Evolutionary conservation across 2,797 vertebrate species (phyloP).

Genomic region (Lagocephalus sceleratus): DNA sequence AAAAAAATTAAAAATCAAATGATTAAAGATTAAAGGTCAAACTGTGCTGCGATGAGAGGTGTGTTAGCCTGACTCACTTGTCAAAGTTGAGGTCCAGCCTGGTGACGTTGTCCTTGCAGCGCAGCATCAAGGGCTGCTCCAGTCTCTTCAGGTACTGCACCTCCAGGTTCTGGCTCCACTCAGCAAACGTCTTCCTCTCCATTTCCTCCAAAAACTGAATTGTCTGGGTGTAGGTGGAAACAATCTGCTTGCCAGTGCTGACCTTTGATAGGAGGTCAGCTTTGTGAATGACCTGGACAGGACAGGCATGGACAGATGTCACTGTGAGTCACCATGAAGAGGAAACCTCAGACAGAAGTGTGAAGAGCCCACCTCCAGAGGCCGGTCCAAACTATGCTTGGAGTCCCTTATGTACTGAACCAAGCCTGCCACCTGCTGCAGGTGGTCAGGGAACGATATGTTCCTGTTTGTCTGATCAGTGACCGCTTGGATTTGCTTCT

Average conservation of each 20-base stretch:
- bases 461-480: constrained; percentile 56
- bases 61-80: constrained; percentile 65
- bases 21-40: no score
- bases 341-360: not conserved
- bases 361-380: constrained; percentile 73
- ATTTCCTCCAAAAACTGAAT: constrained; percentile 79
- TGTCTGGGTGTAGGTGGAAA: constrained; percentile 61
- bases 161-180: constrained; percentile 72
- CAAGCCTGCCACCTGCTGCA: constrained; percentile 73
- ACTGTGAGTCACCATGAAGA: not conserved
- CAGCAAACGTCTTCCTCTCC: constrained; percentile 60
- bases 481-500: constrained; percentile 66
- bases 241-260: constrained; percentile 61
- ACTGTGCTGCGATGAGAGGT: not conserved
- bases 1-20: constrained; percentile 8
- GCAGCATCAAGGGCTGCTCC: constrained; percentile 76
- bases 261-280: constrained; percentile 67
- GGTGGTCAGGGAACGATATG: constrained; percentile 42
- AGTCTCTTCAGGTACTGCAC: constrained; percentile 70
- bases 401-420: constrained; percentile 71
- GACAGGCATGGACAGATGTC: not conserved
- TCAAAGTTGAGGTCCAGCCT: constrained; percentile 85
- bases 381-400: constrained; percentile 66
- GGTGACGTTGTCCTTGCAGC: constrained; percentile 63
- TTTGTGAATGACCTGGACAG: constrained; percentile 68